Percentiles rank a stretch among this genome's conserved stretches.
phyloP scores from a whole-genome alignment of 2,888 invertebrate species.

The Steinernema carpocapsae region DNA sequence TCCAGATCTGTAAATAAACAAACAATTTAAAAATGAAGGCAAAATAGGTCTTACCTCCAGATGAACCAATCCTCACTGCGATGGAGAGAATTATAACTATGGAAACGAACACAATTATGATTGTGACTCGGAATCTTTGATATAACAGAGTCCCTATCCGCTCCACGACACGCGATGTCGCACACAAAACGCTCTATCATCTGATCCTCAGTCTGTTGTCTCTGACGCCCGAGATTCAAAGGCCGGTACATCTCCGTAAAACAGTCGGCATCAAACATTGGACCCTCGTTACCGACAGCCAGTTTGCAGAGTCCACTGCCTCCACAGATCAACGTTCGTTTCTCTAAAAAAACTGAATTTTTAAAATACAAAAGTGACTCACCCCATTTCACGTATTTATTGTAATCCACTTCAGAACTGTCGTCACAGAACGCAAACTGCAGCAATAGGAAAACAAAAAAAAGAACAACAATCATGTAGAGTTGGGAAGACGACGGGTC shows the following conservation, averaged over 20 bases:
- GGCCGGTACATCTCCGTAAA: constrained; percentile 21
- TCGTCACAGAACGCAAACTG: background rate
- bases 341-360: background rate
- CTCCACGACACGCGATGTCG: constrained; percentile 52
- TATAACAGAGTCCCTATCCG: constrained; percentile 58
- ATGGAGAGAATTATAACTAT: constrained; percentile 51
- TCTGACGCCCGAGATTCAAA: background rate
- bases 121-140: constrained; percentile 55
- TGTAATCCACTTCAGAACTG: constrained; percentile 6
- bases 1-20: constrained; percentile 27
- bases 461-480: background rate
- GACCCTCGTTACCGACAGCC: constrained; percentile 17
- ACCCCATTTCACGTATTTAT: constrained; percentile 32
- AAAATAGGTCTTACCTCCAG: constrained; percentile 52
- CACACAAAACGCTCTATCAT: constrained; percentile 40
- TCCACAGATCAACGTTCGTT: constrained; percentile 3
- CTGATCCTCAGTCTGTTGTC: background rate
- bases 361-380: background rate
- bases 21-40: background rate
- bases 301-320: background rate
- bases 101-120: constrained; percentile 52
- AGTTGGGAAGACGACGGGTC: background rate
- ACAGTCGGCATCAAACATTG: constrained; percentile 22
- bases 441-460: background rate
- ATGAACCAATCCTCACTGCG: constrained; percentile 47